Evolutionary conservation across 2,113 vertebrate genomes (phyloP), one percentile per base, ranked within the genome.

Genomic region (Glaucidium brasilianum): DNA sequence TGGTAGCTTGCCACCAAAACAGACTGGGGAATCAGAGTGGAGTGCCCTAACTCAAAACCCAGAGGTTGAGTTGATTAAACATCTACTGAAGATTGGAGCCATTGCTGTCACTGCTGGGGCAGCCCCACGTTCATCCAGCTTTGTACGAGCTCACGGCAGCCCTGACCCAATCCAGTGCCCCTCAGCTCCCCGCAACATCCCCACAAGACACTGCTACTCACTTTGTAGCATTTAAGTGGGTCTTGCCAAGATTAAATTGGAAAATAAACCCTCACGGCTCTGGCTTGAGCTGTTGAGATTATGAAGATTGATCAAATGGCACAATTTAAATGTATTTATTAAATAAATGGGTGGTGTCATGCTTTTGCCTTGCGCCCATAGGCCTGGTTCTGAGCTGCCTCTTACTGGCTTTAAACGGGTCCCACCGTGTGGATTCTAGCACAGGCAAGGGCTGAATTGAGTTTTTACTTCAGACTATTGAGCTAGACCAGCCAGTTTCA

Each of bases 281-380:
- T 43, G 58, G 58, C 55, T 56, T 12, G 66, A 47, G 63, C 5
- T 37, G 67, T 14, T 90, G 88, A 64, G 68, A 14, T 76, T 43
- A 34, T n/a, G 32, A 58, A 34, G 26, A 52, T 35, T 12, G 58
- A 72, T 68, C 74, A 49, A 79, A 41, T 5, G 22, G 6, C 19
- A 47, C 62, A 45, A 43, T 60, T 60, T 64, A 64, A 50, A 66
- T 15, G 12, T 12, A 25, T 83, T 90, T 59, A 43, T 79, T 93
- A 26, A 73, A 66, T 37, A 72, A 75, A 67, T 23, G 47, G 29
- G 27, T 47, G 41, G 53, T 93, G 29, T 60, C 29, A 23, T 35
- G 26, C 32, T 71, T 47, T 37, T 3, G 18, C 66, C 16, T 63
- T n/a, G 35, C 15, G 16, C 49, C 41, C 41, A 0, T 0, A 0